Conservation (phyloP, 2,888 invertebrate species). For the Incurvaria masculella region DNA sequence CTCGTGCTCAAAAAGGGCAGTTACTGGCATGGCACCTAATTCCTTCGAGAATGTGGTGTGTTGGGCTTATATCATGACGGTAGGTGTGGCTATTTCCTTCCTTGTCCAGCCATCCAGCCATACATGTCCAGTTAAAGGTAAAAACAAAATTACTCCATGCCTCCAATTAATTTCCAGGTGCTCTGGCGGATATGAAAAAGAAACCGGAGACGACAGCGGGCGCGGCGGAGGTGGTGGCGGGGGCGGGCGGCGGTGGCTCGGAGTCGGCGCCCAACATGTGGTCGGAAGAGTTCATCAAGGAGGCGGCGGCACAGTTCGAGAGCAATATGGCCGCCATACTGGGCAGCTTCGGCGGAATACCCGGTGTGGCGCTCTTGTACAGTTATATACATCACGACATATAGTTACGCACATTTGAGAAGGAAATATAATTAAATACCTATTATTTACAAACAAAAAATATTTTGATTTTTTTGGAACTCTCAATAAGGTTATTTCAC, state of each 20-base stretch:
- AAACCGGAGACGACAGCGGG: conserved; percentile 19
- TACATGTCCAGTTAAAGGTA: too few species aligned
- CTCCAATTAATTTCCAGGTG: conserved; percentile 44
- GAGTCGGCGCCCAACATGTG: conserved; percentile 52
- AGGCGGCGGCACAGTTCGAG: conserved; percentile 69
- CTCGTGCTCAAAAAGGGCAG: too few species aligned
- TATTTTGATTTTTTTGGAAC: too few species aligned
- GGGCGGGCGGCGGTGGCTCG: conserved; percentile 19
- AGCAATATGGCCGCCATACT: conserved; percentile 60
- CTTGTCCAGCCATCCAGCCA: not conserved
- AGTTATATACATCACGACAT: too few species aligned
- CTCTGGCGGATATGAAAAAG: conserved; percentile 52
- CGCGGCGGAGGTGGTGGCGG: conserved; percentile 7
- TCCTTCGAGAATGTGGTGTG: too few species aligned
- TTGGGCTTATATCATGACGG: too few species aligned
- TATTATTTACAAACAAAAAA: too few species aligned
- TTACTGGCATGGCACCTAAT: too few species aligned
- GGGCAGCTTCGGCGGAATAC: conserved; percentile 43
- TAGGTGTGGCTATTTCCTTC: too few species aligned
- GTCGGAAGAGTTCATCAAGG: conserved; percentile 70
- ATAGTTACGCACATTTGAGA: conserved; percentile 23
- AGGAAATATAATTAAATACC: too few species aligned
- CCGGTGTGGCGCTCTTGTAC: too few species aligned
- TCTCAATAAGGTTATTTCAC: too few species aligned
- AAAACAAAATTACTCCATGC: not conserved